Evolutionary conservation across 1,140 invertebrate genomes (phyloP).

Genomic region (Mya arenaria): DNA sequence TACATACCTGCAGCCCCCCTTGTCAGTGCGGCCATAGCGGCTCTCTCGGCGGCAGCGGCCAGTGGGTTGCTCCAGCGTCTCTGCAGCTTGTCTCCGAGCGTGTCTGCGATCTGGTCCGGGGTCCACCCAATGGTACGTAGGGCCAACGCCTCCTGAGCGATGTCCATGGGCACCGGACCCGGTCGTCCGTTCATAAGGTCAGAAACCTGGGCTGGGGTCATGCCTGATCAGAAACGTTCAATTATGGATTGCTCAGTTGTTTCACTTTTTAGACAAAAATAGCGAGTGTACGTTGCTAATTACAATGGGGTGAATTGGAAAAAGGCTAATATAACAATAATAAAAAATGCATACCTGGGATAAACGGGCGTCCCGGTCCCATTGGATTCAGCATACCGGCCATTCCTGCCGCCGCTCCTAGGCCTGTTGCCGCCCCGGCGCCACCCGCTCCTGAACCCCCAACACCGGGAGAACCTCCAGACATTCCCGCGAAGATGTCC

Average conservation of each 20-base stretch:
- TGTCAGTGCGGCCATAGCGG: not conserved
- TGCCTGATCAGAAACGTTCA: constrained; percentile 9
- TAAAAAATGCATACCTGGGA: too few relatives aligned
- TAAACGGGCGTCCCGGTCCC: not conserved
- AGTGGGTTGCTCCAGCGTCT: not conserved
- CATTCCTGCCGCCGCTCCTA: not conserved
- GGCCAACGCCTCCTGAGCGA: constrained; percentile 5
- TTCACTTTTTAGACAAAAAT: too few relatives aligned
- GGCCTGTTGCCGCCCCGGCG: not conserved
- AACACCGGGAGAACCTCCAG: too few relatives aligned
- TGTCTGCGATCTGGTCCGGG: constrained; percentile 29
- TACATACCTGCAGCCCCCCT: too few relatives aligned
- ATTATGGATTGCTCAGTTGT: not conserved
- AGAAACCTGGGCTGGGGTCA: constrained; percentile 10
- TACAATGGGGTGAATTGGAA: too few relatives aligned
- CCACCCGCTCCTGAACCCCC: not conserved
- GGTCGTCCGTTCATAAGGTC: constrained; percentile 36
- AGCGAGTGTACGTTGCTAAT: not conserved
- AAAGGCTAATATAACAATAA: too few relatives aligned
- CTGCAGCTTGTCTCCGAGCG: constrained; percentile 24
- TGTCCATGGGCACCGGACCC: constrained; percentile 43
- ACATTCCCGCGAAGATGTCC: too few relatives aligned
- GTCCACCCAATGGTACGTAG: constrained; percentile 20
- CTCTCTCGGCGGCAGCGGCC: not conserved
- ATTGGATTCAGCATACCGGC: not conserved